Evolutionary conservation across 2,113 vertebrate genomes (phyloP).

Genomic region (Nyctibius bracteatus): DNA sequence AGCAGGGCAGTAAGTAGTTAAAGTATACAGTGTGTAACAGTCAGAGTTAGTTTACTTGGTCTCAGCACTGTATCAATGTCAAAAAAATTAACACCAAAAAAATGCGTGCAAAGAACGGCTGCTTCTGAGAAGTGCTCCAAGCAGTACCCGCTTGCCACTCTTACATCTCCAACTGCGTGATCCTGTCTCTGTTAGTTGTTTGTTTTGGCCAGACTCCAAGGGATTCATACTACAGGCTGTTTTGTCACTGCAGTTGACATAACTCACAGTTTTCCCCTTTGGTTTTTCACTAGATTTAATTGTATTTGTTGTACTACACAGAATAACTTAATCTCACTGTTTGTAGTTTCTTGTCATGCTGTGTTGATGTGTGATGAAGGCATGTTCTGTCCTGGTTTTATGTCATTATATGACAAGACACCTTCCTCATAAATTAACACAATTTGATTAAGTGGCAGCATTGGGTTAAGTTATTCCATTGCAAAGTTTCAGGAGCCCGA

Average conservation of each 20-base stretch:
- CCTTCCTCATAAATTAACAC: slow-evolving; percentile 38
- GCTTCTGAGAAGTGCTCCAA: background rate
- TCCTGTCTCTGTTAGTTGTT: slow-evolving; percentile 24
- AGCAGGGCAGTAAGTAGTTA: slow-evolving; percentile 10
- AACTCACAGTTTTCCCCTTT: slow-evolving; percentile 27
- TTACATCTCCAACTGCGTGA: background rate
- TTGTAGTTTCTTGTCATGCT: background rate
- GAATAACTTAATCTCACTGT: background rate
- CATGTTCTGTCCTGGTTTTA: slow-evolving; percentile 16
- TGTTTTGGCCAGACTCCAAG: slow-evolving; percentile 47
- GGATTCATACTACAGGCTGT: slow-evolving; percentile 19
- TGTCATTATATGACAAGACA: slow-evolving; percentile 2
- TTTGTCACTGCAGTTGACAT: slow-evolving; percentile 39
- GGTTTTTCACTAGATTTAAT: background rate
- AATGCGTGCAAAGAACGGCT: background rate
- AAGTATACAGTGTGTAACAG: background rate
- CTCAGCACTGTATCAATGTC: background rate
- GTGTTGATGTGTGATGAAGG: slow-evolving; percentile 21
- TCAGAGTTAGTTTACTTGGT: background rate
- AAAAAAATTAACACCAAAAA: slow-evolving; percentile 22
- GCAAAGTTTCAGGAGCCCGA: background rate
- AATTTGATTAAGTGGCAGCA: background rate
- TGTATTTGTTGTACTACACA: background rate
- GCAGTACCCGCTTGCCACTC: background rate
- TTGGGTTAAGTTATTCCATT: background rate